These are phyloP conservation scores for Xanthostigma xanthostigma DNA, from an alignment of 2,888 invertebrate genomes.

Conservation along the genomic window DNA sequence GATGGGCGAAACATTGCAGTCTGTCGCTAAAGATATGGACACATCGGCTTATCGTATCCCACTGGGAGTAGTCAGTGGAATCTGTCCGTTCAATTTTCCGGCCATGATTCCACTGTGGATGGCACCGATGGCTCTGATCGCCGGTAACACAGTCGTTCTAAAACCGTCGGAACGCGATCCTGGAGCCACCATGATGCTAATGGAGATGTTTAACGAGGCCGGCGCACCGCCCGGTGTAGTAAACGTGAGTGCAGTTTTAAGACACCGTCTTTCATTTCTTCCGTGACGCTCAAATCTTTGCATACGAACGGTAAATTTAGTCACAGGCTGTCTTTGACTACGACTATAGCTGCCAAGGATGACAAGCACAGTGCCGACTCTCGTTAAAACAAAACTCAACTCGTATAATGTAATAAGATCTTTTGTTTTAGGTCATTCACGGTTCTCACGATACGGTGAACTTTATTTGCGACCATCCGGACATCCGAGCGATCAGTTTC, in stretches of 20 bases:
- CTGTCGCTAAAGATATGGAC: slow-evolving; percentile 93
- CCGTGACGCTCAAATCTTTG: too few species aligned
- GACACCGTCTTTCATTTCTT: too few species aligned
- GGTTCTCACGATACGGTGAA: slow-evolving; percentile 90
- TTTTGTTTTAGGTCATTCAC: slow-evolving; percentile 58
- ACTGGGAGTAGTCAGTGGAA: slow-evolving; percentile 85
- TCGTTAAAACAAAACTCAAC: too few species aligned
- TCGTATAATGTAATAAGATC: too few species aligned
- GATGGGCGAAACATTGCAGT: slow-evolving; percentile 80
- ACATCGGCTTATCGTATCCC: slow-evolving; percentile 84
- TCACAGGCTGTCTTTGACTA: too few species aligned
- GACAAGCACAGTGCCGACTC: too few species aligned
- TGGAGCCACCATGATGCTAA: slow-evolving; percentile 87
- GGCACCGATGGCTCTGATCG: slow-evolving; percentile 71
- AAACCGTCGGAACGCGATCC: slow-evolving; percentile 98
- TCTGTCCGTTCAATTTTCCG: slow-evolving; percentile 98
- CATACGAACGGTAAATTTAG: too few species aligned
- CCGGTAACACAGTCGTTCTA: slow-evolving; percentile 88
- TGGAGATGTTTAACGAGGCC: slow-evolving; percentile 83
- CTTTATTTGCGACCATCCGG: slow-evolving; percentile 93
- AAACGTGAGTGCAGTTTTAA: slow-evolving; percentile 42
- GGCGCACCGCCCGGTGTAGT: slow-evolving; percentile 94
- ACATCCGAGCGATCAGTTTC: slow-evolving; percentile 93
- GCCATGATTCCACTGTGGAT: slow-evolving; percentile 99
- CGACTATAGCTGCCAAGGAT: too few species aligned